Conservation (phyloP, 2,888 invertebrate genomes). For the Microdon myrmicae region DNA sequence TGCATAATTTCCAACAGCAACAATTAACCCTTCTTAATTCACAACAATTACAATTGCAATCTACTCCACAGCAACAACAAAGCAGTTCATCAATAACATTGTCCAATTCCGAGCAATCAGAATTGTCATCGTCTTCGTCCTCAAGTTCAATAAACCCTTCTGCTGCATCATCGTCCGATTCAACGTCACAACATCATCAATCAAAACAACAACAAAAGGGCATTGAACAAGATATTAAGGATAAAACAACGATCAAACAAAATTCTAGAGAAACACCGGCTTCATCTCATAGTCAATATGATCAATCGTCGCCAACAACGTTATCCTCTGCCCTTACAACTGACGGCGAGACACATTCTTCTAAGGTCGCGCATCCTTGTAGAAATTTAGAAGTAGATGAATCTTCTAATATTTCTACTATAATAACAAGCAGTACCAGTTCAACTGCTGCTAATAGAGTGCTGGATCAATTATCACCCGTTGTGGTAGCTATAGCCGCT, state of each 20-base stretch:
- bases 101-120: conserved; percentile 55
- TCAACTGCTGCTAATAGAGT: conserved; percentile 36
- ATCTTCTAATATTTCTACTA: conserved; percentile 33
- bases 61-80: conserved; percentile 57
- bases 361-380: conserved; percentile 29
- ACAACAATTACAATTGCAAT: conserved; percentile 54
- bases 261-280: conserved; percentile 32
- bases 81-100: conserved; percentile 32
- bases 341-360: conserved; percentile 33
- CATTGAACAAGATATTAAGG: conserved; percentile 16
- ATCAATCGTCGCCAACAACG: conserved; percentile 54
- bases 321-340: conserved; percentile 56
- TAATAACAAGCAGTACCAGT: conserved; percentile 35
- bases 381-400: conserved; percentile 36
- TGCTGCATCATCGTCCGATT: conserved; percentile 53
- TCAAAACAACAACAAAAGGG: conserved; percentile 36
- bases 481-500: conserved; percentile 57
- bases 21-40: conserved; percentile 62
- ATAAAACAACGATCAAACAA: conserved; percentile 42
- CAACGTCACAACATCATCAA: conserved; percentile 42
- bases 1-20: conserved; percentile 63
- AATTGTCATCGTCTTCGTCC: conserved; percentile 60
- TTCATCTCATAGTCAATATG: conserved; percentile 26
- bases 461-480: conserved; percentile 56
- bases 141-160: conserved; percentile 50